A percentile compares a stretch with the other conserved stretches of the same genome.
phyloP scores from a whole-genome alignment of 2,797 vertebrate genomes.

The Cirrhinus molitorella region DNA sequence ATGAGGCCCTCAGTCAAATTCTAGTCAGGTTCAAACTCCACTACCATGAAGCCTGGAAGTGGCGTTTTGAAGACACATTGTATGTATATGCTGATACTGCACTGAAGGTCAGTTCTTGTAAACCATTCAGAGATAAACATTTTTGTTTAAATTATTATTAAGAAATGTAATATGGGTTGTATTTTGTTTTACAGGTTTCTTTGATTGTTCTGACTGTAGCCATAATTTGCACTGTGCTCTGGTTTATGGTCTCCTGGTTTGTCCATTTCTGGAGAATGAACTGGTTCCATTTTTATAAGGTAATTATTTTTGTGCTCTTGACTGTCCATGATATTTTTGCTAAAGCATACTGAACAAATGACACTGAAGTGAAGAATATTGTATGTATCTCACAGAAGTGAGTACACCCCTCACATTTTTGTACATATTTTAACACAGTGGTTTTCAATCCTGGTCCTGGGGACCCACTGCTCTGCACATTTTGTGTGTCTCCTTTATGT shows the following conservation, averaged over 20 bases:
- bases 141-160: neutral
- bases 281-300: conserved; percentile 96
- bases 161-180: neutral
- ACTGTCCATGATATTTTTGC: neutral
- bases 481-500: no score
- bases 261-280: conserved; percentile 89
- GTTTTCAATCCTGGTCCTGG: no score
- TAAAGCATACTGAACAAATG: neutral
- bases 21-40: conserved; percentile 87
- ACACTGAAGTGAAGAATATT: conserved; percentile 52
- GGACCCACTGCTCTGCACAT: no score
- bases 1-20: conserved; percentile 88
- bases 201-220: conserved; percentile 63
- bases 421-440: no score
- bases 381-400: no score
- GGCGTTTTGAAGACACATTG: conserved; percentile 91
- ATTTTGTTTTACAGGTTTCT: conserved; percentile 64
- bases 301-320: conserved; percentile 63
- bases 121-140: neutral
- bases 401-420: no score
- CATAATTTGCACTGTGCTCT: conserved; percentile 84
- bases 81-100: conserved; percentile 84
- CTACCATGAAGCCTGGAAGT: conserved; percentile 86
- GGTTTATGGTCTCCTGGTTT: conserved; percentile 85
- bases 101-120: conserved; percentile 70